A percentile compares a stretch with the other conserved stretches of the same genome.
Evolutionary conservation across 2,113 vertebrate genomes (phyloP).

Genomic region (Crotalus tigris): DNA sequence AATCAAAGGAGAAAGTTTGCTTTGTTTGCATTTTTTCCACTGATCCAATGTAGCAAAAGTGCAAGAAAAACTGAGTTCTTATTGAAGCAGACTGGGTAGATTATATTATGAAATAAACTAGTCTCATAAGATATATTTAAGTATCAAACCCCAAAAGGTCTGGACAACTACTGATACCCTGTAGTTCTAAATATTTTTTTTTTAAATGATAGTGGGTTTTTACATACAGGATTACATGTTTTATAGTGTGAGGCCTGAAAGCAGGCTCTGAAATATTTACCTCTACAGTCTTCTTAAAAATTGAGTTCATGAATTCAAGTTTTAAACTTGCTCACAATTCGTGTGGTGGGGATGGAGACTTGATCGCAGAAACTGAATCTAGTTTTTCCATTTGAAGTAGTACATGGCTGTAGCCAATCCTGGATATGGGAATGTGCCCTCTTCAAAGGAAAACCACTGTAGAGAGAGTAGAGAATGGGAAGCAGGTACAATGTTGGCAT

Average conservation of each 20-base stretch:
- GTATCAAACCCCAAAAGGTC: background rate
- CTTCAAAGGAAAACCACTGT: background rate
- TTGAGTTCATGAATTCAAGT: background rate
- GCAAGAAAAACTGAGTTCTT: background rate
- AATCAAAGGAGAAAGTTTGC: background rate
- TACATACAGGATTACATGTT: background rate
- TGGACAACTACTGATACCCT: background rate
- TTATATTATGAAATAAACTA: background rate
- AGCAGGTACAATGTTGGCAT: background rate
- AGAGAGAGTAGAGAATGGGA: background rate
- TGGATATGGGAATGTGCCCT: background rate
- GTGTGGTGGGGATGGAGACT: background rate
- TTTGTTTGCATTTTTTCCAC: background rate
- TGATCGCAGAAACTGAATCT: background rate
- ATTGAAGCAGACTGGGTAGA: background rate
- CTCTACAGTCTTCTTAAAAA: background rate
- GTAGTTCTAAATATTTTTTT: background rate
- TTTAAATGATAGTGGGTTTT: background rate
- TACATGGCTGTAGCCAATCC: background rate
- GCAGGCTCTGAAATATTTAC: background rate
- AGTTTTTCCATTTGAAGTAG: background rate
- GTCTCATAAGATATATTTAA: background rate
- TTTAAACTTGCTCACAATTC: background rate
- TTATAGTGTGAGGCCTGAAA: background rate
- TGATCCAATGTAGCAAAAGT: background rate